Evolutionary conservation across 1,140 invertebrate species (phyloP), one percentile per base, ranked within the genome.

Genomic region (Aethina tumida): DNA sequence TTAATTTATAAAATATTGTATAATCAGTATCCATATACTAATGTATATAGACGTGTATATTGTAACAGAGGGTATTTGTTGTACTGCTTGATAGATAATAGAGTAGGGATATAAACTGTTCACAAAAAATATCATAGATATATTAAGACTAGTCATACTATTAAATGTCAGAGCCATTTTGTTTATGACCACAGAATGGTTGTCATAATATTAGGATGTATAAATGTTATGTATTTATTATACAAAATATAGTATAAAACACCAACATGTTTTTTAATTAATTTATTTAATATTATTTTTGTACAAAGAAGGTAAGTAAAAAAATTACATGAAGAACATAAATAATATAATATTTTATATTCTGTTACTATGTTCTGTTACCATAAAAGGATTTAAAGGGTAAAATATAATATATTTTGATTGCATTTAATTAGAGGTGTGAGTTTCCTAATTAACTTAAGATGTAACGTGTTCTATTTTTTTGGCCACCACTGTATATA

Each of bases 221-320:
- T 59, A 59, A 59, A 59, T 59, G 57, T 59, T 59, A 54, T 55
- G 57, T 59, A 59, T 58, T 59, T 59, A 59, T 59, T 59, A 58
- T 59, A 59, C 42, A 55, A 55, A 56, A 52, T 46, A 54, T 48
- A 52, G 34, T 27, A 19, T 22, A 48, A 45, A 44, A 50, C 17
- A n/a, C n/a, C n/a, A n/a, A n/a, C n/a, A n/a, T n/a, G n/a, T n/a
- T n/a, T n/a, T n/a, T n/a, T n/a, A n/a, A n/a, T n/a, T n/a, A n/a
- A n/a, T n/a, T n/a, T n/a, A n/a, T n/a, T n/a, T n/a, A n/a, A n/a
- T n/a, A n/a, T n/a, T n/a, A n/a, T n/a, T n/a, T n/a, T n/a, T n/a
- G n/a, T n/a, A n/a, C n/a, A n/a, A n/a, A n/a, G n/a, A n/a, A n/a
- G n/a, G n/a, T n/a, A n/a, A n/a, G n/a, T n/a, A n/a, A n/a, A n/a